A percentile compares a stretch with the other conserved stretches of the same genome.
phyloP scores from a whole-genome alignment of 2,888 invertebrate species.

The Chelonus formosanus region DNA sequence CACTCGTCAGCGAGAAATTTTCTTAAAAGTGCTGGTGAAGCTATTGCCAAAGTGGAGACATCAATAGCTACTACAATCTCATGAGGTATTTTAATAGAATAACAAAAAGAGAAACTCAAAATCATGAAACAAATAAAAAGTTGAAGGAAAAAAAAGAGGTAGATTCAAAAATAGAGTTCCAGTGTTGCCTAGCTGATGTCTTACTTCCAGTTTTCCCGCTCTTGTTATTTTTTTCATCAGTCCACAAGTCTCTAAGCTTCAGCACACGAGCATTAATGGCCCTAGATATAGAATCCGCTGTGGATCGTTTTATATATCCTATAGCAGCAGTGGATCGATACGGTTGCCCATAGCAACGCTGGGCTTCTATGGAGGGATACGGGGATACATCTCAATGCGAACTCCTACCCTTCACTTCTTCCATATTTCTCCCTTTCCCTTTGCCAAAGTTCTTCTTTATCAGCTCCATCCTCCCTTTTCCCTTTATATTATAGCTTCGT shows the following conservation, averaged over 20 bases:
- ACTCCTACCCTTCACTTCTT: conserved; percentile 29
- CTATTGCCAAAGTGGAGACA: conserved; percentile 6
- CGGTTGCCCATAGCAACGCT: conserved; percentile 59
- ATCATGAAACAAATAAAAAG: too few relatives aligned
- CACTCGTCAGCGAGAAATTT: conserved; percentile 10
- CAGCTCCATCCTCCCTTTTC: background rate
- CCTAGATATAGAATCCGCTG: conserved; percentile 38
- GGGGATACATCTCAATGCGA: conserved; percentile 39
- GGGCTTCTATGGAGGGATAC: conserved; percentile 40
- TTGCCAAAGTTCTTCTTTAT: conserved; percentile 13
- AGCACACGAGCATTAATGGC: conserved; percentile 44
- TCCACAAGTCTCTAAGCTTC: conserved; percentile 31
- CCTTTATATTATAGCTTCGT: conserved; percentile 1
- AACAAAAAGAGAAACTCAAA: background rate
- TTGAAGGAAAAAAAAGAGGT: too few relatives aligned
- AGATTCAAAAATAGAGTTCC: too few relatives aligned
- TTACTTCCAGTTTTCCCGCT: too few relatives aligned
- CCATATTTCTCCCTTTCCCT: conserved; percentile 24
- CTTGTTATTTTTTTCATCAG: conserved; percentile 19
- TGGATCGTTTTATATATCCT: conserved; percentile 47
- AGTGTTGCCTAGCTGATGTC: too few relatives aligned
- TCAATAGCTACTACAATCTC: background rate
- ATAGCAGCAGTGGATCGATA: conserved; percentile 57
- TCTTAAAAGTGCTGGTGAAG: conserved; percentile 3
- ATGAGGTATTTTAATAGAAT: conserved; percentile 7